phyloP scores from a whole-genome alignment of 2,888 invertebrate species.

The Acanthosoma haemorrhoidale region DNA sequence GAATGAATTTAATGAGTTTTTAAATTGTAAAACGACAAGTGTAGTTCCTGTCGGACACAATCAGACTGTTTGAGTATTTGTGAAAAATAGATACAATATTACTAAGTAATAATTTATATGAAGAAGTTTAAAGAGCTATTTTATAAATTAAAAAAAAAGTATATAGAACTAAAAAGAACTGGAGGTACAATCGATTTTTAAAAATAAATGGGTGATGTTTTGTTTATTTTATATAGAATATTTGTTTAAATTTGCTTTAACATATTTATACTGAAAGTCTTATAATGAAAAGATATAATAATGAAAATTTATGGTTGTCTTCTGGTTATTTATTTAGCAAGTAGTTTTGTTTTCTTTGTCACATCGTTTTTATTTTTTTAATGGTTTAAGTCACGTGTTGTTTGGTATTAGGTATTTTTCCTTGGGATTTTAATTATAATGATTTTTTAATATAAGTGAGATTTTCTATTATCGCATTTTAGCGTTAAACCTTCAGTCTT shows the following conservation, averaged over 20 bases:
- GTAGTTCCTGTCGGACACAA: conserved; percentile 39
- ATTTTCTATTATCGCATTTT: conserved; percentile 24
- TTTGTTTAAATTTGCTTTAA: conserved; percentile 32
- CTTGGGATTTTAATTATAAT: conserved; percentile 28
- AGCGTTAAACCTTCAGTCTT: conserved; percentile 30
- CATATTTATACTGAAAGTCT: conserved; percentile 23
- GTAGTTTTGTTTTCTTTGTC: conserved; percentile 23
- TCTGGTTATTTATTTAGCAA: conserved; percentile 29
- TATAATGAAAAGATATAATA: conserved; percentile 11
- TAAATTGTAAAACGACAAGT: conserved; percentile 33
- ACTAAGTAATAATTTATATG: conserved; percentile 38
- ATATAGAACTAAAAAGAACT: conserved; percentile 20
- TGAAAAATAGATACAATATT: conserved; percentile 35
- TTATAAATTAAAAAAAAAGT: conserved; percentile 35
- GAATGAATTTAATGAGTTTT: conserved; percentile 25
- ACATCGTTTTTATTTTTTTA: conserved; percentile 30
- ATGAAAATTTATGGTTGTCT: conserved; percentile 32
- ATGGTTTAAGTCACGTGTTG: conserved; percentile 26
- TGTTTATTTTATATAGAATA: conserved; percentile 29
- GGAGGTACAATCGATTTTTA: conserved; percentile 24
- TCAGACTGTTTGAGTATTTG: conserved; percentile 42
- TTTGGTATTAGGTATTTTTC: conserved; percentile 31
- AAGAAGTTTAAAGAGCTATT: conserved; percentile 37
- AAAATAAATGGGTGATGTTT: conserved; percentile 28
- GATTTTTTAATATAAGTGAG: conserved; percentile 29